These are phyloP conservation scores for Esperia sulphurella DNA, from an alignment of 2,888 invertebrate species.

Conservation along the genomic window DNA sequence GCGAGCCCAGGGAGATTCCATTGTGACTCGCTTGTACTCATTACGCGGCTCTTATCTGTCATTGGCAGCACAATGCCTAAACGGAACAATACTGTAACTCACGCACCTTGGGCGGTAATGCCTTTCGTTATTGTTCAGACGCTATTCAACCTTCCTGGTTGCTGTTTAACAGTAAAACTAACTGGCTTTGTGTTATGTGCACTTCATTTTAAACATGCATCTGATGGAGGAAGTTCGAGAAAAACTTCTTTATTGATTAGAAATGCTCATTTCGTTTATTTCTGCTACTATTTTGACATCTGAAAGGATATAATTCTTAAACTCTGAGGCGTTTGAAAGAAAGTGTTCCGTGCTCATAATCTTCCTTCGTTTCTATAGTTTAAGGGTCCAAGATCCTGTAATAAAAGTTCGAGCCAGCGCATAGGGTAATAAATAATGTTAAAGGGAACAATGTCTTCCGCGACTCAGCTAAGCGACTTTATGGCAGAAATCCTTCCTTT, in stretches of 20 bases:
- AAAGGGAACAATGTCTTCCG: constrained; percentile 24
- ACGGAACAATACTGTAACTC: constrained; percentile 54
- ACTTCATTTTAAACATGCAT: too few species aligned
- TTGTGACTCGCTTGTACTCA: constrained; percentile 54
- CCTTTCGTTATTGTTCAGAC: constrained; percentile 23
- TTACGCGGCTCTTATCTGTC: constrained; percentile 69
- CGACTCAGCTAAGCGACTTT: constrained; percentile 15
- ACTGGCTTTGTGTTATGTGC: constrained; percentile 4
- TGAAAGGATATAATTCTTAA: neutral
- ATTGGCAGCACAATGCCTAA: constrained; percentile 65
- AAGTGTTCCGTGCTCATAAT: too few species aligned
- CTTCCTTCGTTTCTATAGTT: too few species aligned
- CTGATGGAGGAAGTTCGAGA: neutral
- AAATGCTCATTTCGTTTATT: too few species aligned
- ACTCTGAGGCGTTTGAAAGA: neutral
- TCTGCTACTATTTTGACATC: too few species aligned
- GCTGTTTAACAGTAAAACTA: constrained; percentile 17
- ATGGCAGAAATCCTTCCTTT: constrained; percentile 11
- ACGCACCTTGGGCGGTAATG: constrained; percentile 44
- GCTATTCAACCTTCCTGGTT: constrained; percentile 22
- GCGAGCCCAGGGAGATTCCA: constrained; percentile 41
- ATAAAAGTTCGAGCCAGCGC: neutral
- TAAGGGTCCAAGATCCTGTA: neutral
- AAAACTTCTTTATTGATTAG: neutral
- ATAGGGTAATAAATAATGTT: constrained; percentile 1